phyloP scores from a whole-genome alignment of 2,113 vertebrate genomes.

The Lepisosteus osseus region DNA sequence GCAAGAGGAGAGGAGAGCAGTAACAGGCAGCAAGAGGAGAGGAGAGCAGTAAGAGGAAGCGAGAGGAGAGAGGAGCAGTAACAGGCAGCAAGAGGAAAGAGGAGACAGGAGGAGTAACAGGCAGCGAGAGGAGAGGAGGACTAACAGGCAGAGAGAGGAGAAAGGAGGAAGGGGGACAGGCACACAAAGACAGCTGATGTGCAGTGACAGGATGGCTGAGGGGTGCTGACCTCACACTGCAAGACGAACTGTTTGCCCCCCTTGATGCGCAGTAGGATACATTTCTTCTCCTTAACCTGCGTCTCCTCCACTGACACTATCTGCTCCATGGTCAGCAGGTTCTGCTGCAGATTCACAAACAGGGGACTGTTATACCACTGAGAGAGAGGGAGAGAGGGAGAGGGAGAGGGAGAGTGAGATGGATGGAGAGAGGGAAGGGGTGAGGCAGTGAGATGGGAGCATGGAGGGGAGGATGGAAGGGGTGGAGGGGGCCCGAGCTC shows the following conservation, averaged over 20 bases:
- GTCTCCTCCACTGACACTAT: slow-evolving; percentile 93
- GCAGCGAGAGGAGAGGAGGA: neutral
- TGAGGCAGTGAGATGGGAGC: slow-evolving; percentile 8
- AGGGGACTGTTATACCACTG: too few species aligned
- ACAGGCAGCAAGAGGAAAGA: neutral
- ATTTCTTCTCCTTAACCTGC: slow-evolving; percentile 96
- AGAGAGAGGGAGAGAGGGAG: neutral
- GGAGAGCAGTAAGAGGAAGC: slow-evolving; percentile 2
- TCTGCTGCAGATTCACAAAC: slow-evolving; percentile 74
- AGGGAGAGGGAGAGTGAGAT: neutral
- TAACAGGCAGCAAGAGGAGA: neutral
- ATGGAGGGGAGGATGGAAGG: slow-evolving; percentile 18
- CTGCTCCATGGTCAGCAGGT: slow-evolving; percentile 96
- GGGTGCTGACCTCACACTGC: slow-evolving; percentile 85
- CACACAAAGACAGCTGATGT: neutral
- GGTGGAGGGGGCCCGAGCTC: too few species aligned
- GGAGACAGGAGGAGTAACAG: slow-evolving; percentile 32
- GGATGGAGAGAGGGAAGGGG: slow-evolving; percentile 17
- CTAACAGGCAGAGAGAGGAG: neutral
- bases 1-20: too few species aligned
- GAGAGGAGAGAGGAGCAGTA: slow-evolving; percentile 1
- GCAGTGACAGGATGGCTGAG: too few species aligned
- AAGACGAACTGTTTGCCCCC: slow-evolving; percentile 95
- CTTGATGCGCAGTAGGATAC: slow-evolving; percentile 93
- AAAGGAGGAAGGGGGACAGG: too few species aligned